Percentiles rank a stretch among this genome's conserved stretches.
phyloP scores from a whole-genome alignment of 2,888 invertebrate species.

The Mesorhabditis spiculigera region DNA sequence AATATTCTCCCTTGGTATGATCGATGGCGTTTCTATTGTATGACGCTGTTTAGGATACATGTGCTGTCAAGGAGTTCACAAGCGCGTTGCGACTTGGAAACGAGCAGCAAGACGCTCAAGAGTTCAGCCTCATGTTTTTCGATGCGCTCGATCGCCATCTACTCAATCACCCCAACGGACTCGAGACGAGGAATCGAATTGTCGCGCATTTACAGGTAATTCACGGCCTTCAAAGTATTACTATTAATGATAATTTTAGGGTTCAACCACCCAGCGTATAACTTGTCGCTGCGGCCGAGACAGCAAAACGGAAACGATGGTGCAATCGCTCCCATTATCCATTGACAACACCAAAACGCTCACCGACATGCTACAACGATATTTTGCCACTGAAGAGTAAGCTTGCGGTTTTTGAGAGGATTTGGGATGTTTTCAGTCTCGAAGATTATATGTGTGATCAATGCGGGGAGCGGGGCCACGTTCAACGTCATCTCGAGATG shows the following conservation, averaged over 20 bases:
- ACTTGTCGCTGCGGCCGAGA: constrained; percentile 39
- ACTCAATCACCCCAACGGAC: constrained; percentile 47
- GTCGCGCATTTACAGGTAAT: constrained; percentile 17
- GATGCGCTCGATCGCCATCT: constrained; percentile 48
- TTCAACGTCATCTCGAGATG: constrained; percentile 22
- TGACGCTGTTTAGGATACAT: not conserved
- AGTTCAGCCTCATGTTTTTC: constrained; percentile 52
- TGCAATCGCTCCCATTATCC: constrained; percentile 33
- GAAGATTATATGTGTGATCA: constrained; percentile 43
- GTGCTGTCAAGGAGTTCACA: constrained; percentile 17
- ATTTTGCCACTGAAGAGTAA: constrained; percentile 40
- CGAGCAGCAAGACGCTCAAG: constrained; percentile 54
- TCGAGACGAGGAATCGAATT: constrained; percentile 21
- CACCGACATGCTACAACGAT: constrained; percentile 31
- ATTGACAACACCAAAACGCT: constrained; percentile 46
- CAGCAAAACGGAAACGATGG: constrained; percentile 12
- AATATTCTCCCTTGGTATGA: constrained; percentile 52
- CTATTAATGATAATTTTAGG: not conserved
- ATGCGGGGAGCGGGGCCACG: constrained; percentile 34
- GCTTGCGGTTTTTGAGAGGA: not conserved
- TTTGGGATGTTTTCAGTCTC: constrained; percentile 27
- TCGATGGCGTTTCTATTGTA: not conserved
- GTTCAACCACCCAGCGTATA: not conserved
- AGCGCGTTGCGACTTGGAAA: constrained; percentile 38
- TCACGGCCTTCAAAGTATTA: not conserved